Base-by-base conservation (phyloP, 2,888 invertebrate species). In the Eupithecia abbreviata region DNA sequence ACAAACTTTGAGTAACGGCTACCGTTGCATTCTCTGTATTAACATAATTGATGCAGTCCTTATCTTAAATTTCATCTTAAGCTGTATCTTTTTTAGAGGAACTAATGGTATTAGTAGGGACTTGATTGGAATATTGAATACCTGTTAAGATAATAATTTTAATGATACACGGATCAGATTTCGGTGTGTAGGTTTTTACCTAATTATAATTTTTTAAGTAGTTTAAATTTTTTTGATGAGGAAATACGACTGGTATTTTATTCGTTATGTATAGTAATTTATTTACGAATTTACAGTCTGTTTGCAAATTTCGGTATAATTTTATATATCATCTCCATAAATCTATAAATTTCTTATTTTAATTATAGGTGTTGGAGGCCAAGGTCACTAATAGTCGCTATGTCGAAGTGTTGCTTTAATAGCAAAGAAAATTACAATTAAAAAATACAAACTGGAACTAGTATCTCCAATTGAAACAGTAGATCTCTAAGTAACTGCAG, bases 1-100 rank as follows among this genome's bases (percentile, higher is more conserved):
- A 82, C 81, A 81, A 81, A 79, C 79, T 80, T 80, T 79, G 80
- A 78, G 79, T 81, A 82, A 82, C 81, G 79, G 82, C 81, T 82
- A 82, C 82, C 77, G 82, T 80, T 79, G 81, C 75, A 80, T 80
- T 80, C 80, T 78, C 68, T 76, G 77, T 47, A 82, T 82, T 82
- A 76, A 81, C 82, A 82, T 82, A 82, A 82, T 81, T 79, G 81
- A 79, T 78, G 79, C 78, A 75, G 80, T 73, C 79, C 79, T 81
- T 82, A 82, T 82, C 82, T 78, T 74, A 77, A 82, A 78, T 81
- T 81, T 82, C 82, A 81, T 82, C 82, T 74, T 72, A 74, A 74
- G 71, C 70, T 78, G 69, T 78, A 76, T 78, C 58, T 78, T 76
- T 73, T 78, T 76, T 68, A 69, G 76, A 76, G 72, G 76, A 74